Conservation (phyloP, 53 echinoderm and acorn worm species). For the Astropecten irregularis region DNA sequence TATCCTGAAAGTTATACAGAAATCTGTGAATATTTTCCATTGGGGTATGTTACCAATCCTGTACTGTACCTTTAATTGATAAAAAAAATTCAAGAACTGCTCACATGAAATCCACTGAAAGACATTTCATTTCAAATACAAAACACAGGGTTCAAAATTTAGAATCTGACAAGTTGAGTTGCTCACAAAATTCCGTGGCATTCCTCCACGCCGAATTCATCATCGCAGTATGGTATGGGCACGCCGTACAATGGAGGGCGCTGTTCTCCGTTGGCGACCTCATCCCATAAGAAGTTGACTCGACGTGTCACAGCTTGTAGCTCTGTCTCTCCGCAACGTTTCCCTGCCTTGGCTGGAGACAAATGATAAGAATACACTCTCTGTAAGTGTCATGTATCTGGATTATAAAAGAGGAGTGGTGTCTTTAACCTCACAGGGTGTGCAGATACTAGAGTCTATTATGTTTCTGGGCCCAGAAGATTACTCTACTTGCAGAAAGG, state of each 20-base stretch:
- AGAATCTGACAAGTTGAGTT: not conserved
- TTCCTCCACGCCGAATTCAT: conserved; percentile 43
- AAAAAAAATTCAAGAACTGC: too few species aligned
- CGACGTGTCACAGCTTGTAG: not conserved
- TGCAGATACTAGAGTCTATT: too few species aligned
- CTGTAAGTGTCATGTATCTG: not conserved
- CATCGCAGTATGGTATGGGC: conserved; percentile 55
- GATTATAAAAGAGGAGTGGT: not conserved
- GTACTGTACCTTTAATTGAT: too few species aligned
- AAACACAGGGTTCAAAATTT: too few species aligned
- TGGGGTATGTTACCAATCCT: too few species aligned
- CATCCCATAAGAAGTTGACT: conserved; percentile 39
- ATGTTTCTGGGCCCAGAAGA: too few species aligned
- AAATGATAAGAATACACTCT: too few species aligned
- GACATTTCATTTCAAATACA: too few species aligned
- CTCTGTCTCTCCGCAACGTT: conserved; percentile 21
- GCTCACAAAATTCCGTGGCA: conserved; percentile 57
- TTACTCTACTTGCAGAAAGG: too few species aligned
- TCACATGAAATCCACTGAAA: too few species aligned
- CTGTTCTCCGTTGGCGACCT: conserved; percentile 22
- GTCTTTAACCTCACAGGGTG: not conserved
- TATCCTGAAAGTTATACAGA: too few species aligned
- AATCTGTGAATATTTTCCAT: too few species aligned
- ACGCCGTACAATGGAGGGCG: conserved; percentile 50
- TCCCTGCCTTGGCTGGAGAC: not conserved